Evolutionary conservation across 2,888 invertebrate species (phyloP), one percentile per base, ranked within the genome.

Genomic region (Lepidocyrtoides sp.): DNA sequence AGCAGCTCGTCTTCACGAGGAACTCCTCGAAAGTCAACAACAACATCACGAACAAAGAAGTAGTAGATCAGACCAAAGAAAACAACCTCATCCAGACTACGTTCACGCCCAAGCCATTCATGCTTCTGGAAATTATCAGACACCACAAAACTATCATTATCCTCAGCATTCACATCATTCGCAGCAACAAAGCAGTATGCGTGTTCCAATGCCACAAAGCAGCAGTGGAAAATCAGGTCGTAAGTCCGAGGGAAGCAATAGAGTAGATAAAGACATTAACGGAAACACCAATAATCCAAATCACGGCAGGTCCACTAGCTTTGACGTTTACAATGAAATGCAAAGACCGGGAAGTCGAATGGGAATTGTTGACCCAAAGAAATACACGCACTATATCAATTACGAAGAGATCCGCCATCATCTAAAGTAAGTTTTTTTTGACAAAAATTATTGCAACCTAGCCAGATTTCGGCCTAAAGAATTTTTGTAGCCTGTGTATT

Each of bases 331-430:
- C 92, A 95, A 95, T 66, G 96, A 96, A 94, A 95, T 95, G 94
- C 95, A 93, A 63, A 94, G 96, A 91, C 96, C 96, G 10, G 96
- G 96, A n/a, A 96, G 96, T 94, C 95, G 96, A 91, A 95, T 95
- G 54, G 96, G 96, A 2, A 96, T 96, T 89, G 95, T 81, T 2
- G 96, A 96, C 90, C 95, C 96, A 0, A 95, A 95, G 88, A 95
- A 96, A 48, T 96, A 96, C 94, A 96, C 96, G 63, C 98, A 98
- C 95, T 98, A 98, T 95, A 97, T 97, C 93, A 98, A 98, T 95
- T 98, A 97, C 94, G 97, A 98, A 95, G 98, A 98, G 95, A 96
- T 98, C 94, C 97, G 98, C 95, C 97, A 97, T 94, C 97, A 98
- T 95, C 96, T 98, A 94, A 97, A 97, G 98, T 94, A 92, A 94